Evolutionary conservation across 2,888 invertebrate species (phyloP).

Genomic region (Deroplatys truncata): DNA sequence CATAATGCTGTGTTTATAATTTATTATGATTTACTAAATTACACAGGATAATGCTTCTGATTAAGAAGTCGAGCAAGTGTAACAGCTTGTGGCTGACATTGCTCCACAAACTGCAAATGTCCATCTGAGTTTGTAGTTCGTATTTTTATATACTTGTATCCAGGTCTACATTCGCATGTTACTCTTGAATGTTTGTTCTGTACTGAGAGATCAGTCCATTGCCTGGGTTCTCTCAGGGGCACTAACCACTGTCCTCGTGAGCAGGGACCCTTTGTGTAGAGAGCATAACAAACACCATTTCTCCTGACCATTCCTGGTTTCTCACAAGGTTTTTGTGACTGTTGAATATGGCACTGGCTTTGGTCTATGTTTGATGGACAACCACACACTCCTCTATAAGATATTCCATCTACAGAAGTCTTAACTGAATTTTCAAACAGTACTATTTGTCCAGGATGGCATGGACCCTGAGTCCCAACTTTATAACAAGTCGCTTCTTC

Average conservation of each 20-base stretch:
- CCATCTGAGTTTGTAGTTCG: neutral
- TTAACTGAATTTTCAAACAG: slow-evolving; percentile 76
- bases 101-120: slow-evolving; percentile 38
- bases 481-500: slow-evolving; percentile 69
- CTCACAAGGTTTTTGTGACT: slow-evolving; percentile 48
- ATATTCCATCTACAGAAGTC: slow-evolving; percentile 74
- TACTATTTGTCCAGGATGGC: slow-evolving; percentile 66
- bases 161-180: slow-evolving; percentile 68
- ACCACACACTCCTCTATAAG: slow-evolving; percentile 77
- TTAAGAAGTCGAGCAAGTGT: slow-evolving; percentile 61
- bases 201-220: slow-evolving; percentile 33
- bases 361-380: slow-evolving; percentile 18
- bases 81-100: slow-evolving; percentile 60
- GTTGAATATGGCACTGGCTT: slow-evolving; percentile 21
- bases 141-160: slow-evolving; percentile 45
- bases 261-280: slow-evolving; percentile 77
- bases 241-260: slow-evolving; percentile 65
- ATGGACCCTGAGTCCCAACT: slow-evolving; percentile 74
- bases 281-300: slow-evolving; percentile 67
- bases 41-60: neutral
- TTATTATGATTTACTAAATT: neutral
- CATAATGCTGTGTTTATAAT: neutral
- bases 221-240: slow-evolving; percentile 48
- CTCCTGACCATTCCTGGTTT: slow-evolving; percentile 61
- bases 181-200: slow-evolving; percentile 43